A percentile compares a stretch with the other conserved stretches of the same genome.
These are phyloP conservation scores for Cybosia mesomella DNA, from an alignment of 2,888 invertebrate genomes.

Conservation along the genomic window DNA sequence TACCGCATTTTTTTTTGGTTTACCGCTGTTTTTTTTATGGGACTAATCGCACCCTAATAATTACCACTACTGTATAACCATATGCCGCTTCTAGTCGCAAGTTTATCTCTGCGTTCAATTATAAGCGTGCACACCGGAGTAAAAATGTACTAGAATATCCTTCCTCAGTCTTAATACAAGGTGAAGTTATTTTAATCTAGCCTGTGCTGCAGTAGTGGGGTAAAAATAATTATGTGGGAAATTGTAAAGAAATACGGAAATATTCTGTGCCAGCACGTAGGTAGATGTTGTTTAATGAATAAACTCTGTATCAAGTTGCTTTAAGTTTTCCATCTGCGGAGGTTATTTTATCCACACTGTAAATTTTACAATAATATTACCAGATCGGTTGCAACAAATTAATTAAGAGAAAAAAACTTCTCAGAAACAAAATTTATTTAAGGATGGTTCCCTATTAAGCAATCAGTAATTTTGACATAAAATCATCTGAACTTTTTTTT, in stretches of 20 bases:
- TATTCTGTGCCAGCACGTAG: conserved; percentile 32
- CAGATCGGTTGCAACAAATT: not conserved
- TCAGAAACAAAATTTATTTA: no score
- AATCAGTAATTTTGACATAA: no score
- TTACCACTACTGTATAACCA: no score
- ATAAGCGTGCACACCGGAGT: conserved; percentile 54
- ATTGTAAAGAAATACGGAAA: conserved; percentile 29
- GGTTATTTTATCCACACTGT: not conserved
- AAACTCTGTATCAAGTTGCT: conserved; percentile 24
- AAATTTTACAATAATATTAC: not conserved
- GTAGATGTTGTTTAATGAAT: conserved; percentile 27
- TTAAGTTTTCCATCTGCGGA: conserved; percentile 20
- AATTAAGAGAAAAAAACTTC: no score
- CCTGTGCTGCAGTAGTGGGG: conserved; percentile 36
- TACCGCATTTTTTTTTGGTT: no score
- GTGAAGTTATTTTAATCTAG: conserved; percentile 46
- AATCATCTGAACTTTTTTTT: no score
- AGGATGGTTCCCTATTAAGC: no score
- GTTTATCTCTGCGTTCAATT: conserved; percentile 34
- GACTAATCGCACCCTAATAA: no score
- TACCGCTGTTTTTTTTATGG: no score
- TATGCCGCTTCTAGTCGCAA: conserved; percentile 30
- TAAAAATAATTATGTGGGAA: conserved; percentile 50
- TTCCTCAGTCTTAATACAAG: conserved; percentile 29
- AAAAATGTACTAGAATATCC: conserved; percentile 44